phyloP scores from a whole-genome alignment of 2,113 vertebrate genomes.

The Onychostruthus taczanowskii region DNA sequence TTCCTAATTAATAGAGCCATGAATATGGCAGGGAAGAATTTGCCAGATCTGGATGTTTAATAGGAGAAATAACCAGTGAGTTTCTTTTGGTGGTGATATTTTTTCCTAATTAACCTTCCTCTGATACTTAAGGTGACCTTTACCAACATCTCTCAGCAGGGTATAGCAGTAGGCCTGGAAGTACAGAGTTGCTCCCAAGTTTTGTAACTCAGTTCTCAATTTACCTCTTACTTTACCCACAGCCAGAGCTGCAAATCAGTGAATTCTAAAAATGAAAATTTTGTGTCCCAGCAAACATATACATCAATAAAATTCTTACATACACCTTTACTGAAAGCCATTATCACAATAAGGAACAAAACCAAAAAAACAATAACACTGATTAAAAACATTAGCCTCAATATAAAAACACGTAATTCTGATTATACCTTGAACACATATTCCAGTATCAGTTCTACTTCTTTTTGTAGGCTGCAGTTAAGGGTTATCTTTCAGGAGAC shows the following conservation, averaged over 20 bases:
- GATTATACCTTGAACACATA: background rate
- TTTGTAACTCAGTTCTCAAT: background rate
- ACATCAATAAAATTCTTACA: background rate
- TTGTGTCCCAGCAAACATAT: background rate
- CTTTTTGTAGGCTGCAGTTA: background rate
- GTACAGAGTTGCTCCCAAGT: background rate
- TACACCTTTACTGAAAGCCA: background rate
- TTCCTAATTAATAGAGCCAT: no score
- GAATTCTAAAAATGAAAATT: background rate
- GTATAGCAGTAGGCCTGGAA: background rate
- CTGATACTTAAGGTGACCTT: background rate
- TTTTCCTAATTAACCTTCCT: background rate
- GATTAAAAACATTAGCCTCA: background rate
- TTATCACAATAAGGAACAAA: background rate
- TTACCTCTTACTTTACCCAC: background rate
- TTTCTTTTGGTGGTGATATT: background rate
- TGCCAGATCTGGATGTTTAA: accelerated
- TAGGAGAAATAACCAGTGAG: background rate
- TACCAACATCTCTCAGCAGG: background rate
- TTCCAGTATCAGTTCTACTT: background rate
- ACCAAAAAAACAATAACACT: background rate
- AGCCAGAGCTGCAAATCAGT: background rate
- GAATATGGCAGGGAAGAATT: accelerated
- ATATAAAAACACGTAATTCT: background rate
- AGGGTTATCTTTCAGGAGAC: background rate